A percentile compares a stretch with the other conserved stretches of the same genome.
phyloP scores from a whole-genome alignment of 2,113 vertebrate species.

The Perccottus glenii region DNA sequence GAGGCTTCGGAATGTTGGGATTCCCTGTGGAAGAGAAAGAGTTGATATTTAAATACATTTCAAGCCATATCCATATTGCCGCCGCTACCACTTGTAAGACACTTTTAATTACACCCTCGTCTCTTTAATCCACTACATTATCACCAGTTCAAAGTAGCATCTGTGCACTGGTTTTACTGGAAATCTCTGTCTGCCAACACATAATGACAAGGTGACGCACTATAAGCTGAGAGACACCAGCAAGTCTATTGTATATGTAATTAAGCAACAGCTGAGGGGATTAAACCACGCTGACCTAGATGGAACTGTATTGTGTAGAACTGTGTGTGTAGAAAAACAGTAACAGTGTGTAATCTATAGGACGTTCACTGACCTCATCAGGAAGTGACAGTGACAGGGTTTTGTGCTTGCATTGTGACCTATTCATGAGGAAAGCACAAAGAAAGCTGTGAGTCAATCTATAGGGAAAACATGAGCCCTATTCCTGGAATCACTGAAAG shows the following conservation, averaged over 20 bases:
- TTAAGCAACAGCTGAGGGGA: conserved; percentile 54
- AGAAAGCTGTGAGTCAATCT: not conserved
- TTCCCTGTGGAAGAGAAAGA: conserved; percentile 81
- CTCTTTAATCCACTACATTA: not conserved
- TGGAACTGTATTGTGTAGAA: conserved; percentile 20
- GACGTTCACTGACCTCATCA: conserved; percentile 37
- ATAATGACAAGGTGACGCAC: conserved; percentile 20
- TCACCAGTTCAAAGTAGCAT: not conserved
- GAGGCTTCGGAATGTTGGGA: conserved; percentile 96
- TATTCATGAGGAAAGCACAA: conserved; percentile 36
- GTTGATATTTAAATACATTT: too few relatives aligned
- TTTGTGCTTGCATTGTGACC: conserved; percentile 26
- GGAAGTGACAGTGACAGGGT: conserved; percentile 24
- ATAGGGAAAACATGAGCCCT: not conserved
- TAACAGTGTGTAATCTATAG: conserved; percentile 19
- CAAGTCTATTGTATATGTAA: conserved; percentile 44
- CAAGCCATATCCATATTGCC: not conserved
- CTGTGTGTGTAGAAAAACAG: conserved; percentile 14
- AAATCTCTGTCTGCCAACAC: conserved; percentile 19
- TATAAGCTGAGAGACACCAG: conserved; percentile 28
- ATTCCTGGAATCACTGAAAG: not conserved
- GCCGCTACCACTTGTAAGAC: not conserved
- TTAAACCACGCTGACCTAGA: conserved; percentile 64
- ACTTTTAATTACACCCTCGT: not conserved
- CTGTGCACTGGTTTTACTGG: not conserved